Base-by-base conservation (phyloP, 2,113 vertebrate species). In the Dinomys branickii region DNA sequence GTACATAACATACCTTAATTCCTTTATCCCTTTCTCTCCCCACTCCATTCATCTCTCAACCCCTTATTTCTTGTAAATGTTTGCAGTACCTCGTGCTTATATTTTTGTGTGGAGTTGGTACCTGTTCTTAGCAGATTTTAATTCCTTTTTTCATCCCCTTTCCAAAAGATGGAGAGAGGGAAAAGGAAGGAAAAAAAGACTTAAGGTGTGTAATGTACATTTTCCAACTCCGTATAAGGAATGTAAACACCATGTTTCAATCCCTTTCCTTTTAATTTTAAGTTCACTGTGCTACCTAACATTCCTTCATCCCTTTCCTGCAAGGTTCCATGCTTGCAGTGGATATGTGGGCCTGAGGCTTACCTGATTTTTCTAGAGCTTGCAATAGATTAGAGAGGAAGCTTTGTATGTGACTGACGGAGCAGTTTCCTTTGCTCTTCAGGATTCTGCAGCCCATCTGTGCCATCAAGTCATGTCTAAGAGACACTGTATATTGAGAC, bases 391-490 rank as follows among this genome's bases (percentile, higher is more conserved):
- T 84, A 63, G 30, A 78, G 24, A 59, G 63, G 7, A 87, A 54
- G 13, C 35, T 61, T 81, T 20, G 69, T 24, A 9, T 59, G 5
- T 44, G n/a, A 81, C 24, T 63, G 50, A 28, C 28, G 83, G 14
- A 35, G 7, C 54, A 80, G 24, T 24, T 59, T 83, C 56, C 58
- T 30, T 6, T 52, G 7, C 33, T 77, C 41, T 63, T 28, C 10
- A 28, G 33, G 9, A 38, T 0, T 83, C 2, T 30, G 1, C 12
- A 24, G 24, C 56, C 56, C 9, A 1, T 7, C 41, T 12, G 20
- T 83, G 35, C 47, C 75, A 35, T 56, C 38, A 59, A 38, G 56
- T 80, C 47, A 56, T 20, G 6, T 61, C 16, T 50, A 33, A 7
- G 11, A 58, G 14, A 26, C 13, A n/a, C 30, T 5, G 28, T 13